phyloP scores from a whole-genome alignment of 1,140 invertebrate species.

The Drosophila teissieri region DNA sequence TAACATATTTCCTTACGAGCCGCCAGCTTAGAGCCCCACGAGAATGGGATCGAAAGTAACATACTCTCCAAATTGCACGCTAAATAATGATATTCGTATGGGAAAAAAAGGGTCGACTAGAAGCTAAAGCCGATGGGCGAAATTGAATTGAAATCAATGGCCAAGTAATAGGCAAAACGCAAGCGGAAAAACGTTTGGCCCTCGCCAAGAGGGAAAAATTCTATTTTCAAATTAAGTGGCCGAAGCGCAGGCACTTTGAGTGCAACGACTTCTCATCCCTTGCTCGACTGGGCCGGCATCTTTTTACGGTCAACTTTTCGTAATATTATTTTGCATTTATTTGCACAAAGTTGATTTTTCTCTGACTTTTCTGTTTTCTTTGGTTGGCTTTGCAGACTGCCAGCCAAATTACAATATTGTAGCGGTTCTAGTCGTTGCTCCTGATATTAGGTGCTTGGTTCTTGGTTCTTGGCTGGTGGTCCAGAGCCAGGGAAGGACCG shows the following conservation, averaged over 20 bases:
- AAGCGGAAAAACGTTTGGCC: slow-evolving; percentile 53
- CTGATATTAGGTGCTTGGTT: slow-evolving; percentile 2
- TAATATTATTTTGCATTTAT: slow-evolving; percentile 81
- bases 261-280: slow-evolving; percentile 50
- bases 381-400: slow-evolving; percentile 42
- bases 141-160: slow-evolving; percentile 74
- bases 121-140: slow-evolving; percentile 18
- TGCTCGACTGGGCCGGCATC: slow-evolving; percentile 21
- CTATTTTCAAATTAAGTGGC: slow-evolving; percentile 74
- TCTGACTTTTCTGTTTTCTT: slow-evolving; percentile 61
- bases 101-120: slow-evolving; percentile 4
- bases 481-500: slow-evolving; percentile 1
- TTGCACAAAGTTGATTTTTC: slow-evolving; percentile 62
- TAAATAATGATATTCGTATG: slow-evolving; percentile 54
- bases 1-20: neutral
- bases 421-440: slow-evolving; percentile 14
- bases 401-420: slow-evolving; percentile 70
- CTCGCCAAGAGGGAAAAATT: slow-evolving; percentile 59
- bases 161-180: slow-evolving; percentile 50
- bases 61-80: slow-evolving; percentile 63
- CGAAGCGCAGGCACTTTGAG: slow-evolving; percentile 23
- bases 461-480: neutral
- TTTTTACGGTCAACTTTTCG: slow-evolving; percentile 75
- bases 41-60: slow-evolving; percentile 5
- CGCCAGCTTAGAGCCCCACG: neutral